These are phyloP conservation scores for Papilio aristodemus DNA, from an alignment of 1,140 invertebrate genomes.

Conservation along the genomic window DNA sequence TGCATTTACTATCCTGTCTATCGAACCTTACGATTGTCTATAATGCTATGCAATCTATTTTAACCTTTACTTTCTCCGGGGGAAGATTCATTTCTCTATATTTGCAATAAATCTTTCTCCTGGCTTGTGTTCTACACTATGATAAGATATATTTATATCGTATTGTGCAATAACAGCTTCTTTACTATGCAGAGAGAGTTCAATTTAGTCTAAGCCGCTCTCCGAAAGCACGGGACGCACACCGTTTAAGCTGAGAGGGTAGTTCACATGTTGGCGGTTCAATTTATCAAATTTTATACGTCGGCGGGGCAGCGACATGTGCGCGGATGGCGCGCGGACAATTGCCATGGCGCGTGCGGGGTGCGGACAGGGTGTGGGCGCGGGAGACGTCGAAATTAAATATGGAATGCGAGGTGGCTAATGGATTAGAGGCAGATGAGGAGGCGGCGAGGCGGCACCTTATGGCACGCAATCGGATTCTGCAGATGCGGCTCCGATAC, in stretches of 20 bases:
- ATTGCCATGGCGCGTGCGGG: conserved; percentile 61
- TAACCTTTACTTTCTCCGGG: conserved; percentile 1
- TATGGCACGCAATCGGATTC: conserved; percentile 63
- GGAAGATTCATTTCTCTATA: conserved; percentile 35
- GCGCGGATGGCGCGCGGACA: conserved; percentile 66
- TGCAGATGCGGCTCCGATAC: conserved; percentile 59
- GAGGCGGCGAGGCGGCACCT: conserved; percentile 49
- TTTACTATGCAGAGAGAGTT: conserved; percentile 31
- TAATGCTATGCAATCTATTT: conserved; percentile 36
- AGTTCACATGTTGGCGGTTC: conserved; percentile 76
- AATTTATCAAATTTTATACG: conserved; percentile 79
- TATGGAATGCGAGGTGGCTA: conserved; percentile 73
- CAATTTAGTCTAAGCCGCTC: conserved; percentile 32
- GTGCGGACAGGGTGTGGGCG: no score
- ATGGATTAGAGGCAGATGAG: conserved; percentile 75
- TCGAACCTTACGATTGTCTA: conserved; percentile 61
- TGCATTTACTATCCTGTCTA: conserved; percentile 66
- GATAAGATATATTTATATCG: conserved; percentile 51
- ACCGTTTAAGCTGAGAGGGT: conserved; percentile 76
- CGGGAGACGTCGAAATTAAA: conserved; percentile 62
- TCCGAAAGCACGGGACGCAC: conserved; percentile 45
- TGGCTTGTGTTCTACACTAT: conserved; percentile 51
- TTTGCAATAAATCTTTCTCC: conserved; percentile 37
- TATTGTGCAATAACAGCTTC: conserved; percentile 37
- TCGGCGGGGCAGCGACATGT: conserved; percentile 71